Base-by-base conservation (phyloP, 2,797 vertebrate genomes). In the Fringilla coelebs region DNA sequence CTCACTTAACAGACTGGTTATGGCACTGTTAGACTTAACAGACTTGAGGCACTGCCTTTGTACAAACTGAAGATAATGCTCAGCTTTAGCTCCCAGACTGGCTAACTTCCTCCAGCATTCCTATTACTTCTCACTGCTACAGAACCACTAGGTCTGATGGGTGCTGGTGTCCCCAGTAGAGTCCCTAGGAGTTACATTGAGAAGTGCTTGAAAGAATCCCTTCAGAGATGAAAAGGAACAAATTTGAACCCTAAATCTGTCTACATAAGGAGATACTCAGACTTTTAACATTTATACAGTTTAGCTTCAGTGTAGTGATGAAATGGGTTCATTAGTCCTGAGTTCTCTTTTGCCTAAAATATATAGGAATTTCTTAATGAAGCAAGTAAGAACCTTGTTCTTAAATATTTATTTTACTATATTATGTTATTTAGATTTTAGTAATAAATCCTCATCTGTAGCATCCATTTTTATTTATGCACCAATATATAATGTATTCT, bases 1-100 rank as follows among this genome's bases (percentile, higher is more conserved):
- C 65, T 93, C 70, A 86, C 57, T 77, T 89, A 93, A 94, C 91
- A 88, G 68, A 78, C 91, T 85, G 67, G 63, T 90, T 91, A 79
- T 77, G 72, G 65, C 88, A 89, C 31, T 58, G 51, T 65, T 65
- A 49, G 51, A 65, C 29, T 51, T 89, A 65, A 58, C 38, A 71
- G 65, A 90, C 49, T 89, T 85, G 77, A 71, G 84, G 31, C 25
- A n/a, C 17, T 85, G 68, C 9, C 88, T 91, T 83, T 41, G 16
- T 72, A n/a, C 65, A 54, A 74, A 68, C 31, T 87, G 46, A 62
- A 74, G 45, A 11, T 45, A 71, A 32, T 43, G 79, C 67, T 43
- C 0, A 0, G 34, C 26, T 82, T 82, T 85, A 68, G 25, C 41
- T 89, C 18, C 32, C 41, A 32, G 34, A 31, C 16, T 82, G 38